Evolutionary conservation across 2,113 vertebrate species (phyloP), one percentile per base, ranked within the genome.

Genomic region (Probosciger aterrimus): DNA sequence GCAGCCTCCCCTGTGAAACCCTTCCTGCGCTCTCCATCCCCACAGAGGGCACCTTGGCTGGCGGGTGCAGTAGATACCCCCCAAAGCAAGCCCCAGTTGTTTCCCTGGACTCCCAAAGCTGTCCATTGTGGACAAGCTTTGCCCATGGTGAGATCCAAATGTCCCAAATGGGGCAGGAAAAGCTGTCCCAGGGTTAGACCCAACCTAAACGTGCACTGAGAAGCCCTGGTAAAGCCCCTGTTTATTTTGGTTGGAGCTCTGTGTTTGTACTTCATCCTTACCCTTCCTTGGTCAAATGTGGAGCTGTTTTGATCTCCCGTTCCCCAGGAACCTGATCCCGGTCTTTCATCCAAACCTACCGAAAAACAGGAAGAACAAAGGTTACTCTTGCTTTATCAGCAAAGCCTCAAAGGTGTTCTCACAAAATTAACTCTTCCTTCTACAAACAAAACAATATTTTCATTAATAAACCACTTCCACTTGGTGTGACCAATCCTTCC

Each of bases 221-320:
- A 27, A 67, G 63, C 35, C 28, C 14, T 7, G 35, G 57, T 20
- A 75, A 75, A 69, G 55, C 28, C 63, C 84, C 73, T 0, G 6
- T n/a, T 91, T 96, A 22, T 84, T 93, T 70, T 50, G 82, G 63
- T 82, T 76, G 71, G 55, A 87, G 62, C 13, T 79, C 0, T 5
- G 44, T 60, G 73, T 68, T 88, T 88, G 93, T 69, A 82, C 94
- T 82, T 82, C 33, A 69, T 85, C 84, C 98, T 99, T 98, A 99
- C 99, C 98, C 99, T 98, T 97, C 98, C 98, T 96, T 99, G 99
- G 97, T 98, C 99, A 87, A 99, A 99, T 5, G 99, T 98, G 75
- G 99, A 98, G 95, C 98, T 99, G 97, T 98, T 99, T 98, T 99
- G 99, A 97, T 99, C 99, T 89, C 98, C 97, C 6, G 98, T 84